Conservation (phyloP, 2,888 invertebrate species). For the Drosophila gaucha region DNA sequence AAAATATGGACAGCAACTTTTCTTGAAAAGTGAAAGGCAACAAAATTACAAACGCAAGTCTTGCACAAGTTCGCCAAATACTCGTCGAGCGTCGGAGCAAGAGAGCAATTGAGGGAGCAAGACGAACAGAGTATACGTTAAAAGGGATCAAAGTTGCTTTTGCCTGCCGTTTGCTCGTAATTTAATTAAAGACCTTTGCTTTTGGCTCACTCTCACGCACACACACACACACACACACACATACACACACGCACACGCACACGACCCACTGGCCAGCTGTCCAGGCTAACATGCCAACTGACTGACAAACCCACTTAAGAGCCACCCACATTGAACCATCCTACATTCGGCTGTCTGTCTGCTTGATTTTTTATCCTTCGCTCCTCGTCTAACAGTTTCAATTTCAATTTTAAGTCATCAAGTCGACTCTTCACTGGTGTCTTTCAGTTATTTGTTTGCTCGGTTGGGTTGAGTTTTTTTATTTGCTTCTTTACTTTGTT, state of each 20-base stretch:
- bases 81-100: slow-evolving; percentile 8
- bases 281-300: slow-evolving; percentile 38
- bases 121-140: slow-evolving; percentile 35
- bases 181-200: slow-evolving; percentile 77
- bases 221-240: slow-evolving; percentile 1
- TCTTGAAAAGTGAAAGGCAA: slow-evolving; percentile 60
- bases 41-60: slow-evolving; percentile 74
- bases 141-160: slow-evolving; percentile 80
- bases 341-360: slow-evolving; percentile 13
- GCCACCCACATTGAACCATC: slow-evolving; percentile 19
- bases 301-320: slow-evolving; percentile 47
- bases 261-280: slow-evolving; percentile 18
- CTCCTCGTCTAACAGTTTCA: slow-evolving; percentile 56
- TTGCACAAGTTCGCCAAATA: slow-evolving; percentile 47
- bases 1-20: slow-evolving; percentile 37
- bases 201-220: slow-evolving; percentile 34
- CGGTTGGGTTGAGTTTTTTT: slow-evolving; percentile 7
- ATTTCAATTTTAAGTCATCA: slow-evolving; percentile 74
- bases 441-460: slow-evolving; percentile 36
- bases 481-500: background rate
- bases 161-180: slow-evolving; percentile 65
- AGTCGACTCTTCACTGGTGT: slow-evolving; percentile 66
- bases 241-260: background rate
- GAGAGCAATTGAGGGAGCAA: slow-evolving; percentile 15
- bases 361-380: slow-evolving; percentile 33